Conservation (phyloP, 2,888 invertebrate genomes). For the Acrocyrtus sp. region DNA sequence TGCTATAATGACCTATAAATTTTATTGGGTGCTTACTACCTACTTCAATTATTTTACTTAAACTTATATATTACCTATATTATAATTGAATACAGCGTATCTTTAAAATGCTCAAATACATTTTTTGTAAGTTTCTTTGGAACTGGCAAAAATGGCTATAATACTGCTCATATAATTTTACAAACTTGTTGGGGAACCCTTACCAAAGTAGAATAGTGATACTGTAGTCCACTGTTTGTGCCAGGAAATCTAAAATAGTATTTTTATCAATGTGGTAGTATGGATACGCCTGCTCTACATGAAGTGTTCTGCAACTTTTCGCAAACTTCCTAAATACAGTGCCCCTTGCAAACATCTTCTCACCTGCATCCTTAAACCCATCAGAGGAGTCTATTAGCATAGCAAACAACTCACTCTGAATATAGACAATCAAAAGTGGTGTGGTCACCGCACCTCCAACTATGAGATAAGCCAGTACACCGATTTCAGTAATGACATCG, state of each 20-base stretch:
- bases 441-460: neutral
- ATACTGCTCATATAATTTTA: too few relatives aligned
- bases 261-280: neutral
- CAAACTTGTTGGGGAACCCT: too few relatives aligned
- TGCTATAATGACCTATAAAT: too few relatives aligned
- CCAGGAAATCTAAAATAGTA: neutral
- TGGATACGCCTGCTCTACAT: constrained; percentile 1
- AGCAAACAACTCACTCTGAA: neutral
- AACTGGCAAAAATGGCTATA: too few relatives aligned
- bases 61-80: too few relatives aligned
- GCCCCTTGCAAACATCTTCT: neutral
- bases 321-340: neutral
- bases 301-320: neutral
- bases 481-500: neutral
- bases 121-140: too few relatives aligned
- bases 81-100: too few relatives aligned
- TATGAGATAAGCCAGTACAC: neutral
- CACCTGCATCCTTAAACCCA: neutral
- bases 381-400: neutral
- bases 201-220: constrained; percentile 1
- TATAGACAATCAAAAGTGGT: neutral
- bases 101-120: too few relatives aligned
- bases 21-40: too few relatives aligned
- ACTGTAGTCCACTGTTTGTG: neutral
- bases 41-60: too few relatives aligned